phyloP scores from a whole-genome alignment of 2,113 vertebrate genomes.

The Rhea pennata region DNA sequence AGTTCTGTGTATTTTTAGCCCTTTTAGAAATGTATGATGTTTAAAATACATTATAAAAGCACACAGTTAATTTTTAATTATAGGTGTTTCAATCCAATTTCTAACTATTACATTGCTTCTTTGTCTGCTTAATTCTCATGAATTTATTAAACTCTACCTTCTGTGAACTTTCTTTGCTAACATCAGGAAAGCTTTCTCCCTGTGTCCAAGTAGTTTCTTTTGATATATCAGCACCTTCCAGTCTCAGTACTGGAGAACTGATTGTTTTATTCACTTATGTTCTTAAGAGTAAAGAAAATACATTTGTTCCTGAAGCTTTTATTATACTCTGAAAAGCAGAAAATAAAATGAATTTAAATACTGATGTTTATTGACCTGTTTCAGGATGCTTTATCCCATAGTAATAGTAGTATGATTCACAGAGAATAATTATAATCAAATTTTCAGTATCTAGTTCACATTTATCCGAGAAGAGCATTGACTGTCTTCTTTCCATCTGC shows the following conservation, averaged over 20 bases:
- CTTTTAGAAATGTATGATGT: neutral
- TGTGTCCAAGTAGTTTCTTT: neutral
- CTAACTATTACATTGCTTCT: neutral
- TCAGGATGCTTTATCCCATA: neutral
- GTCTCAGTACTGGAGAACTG: neutral
- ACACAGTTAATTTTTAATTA: neutral
- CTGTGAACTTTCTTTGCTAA: neutral
- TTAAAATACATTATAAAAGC: neutral
- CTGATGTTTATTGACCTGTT: neutral
- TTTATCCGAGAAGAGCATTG: conserved; percentile 9
- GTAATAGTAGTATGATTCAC: neutral
- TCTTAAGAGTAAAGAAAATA: neutral
- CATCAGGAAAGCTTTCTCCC: neutral
- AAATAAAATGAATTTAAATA: neutral
- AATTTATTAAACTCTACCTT: neutral
- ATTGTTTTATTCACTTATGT: neutral
- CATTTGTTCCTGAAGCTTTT: neutral
- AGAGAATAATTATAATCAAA: conserved; percentile 24
- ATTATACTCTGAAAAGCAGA: neutral
- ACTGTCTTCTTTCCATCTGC: neutral
- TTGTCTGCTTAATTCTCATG: neutral
- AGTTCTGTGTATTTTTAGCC: neutral
- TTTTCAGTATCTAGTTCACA: neutral
- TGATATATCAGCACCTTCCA: neutral
- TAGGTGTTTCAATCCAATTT: neutral